These are phyloP conservation scores for Diaprepes abbreviatus DNA, from an alignment of 2,888 invertebrate species.

Conservation along the genomic window DNA sequence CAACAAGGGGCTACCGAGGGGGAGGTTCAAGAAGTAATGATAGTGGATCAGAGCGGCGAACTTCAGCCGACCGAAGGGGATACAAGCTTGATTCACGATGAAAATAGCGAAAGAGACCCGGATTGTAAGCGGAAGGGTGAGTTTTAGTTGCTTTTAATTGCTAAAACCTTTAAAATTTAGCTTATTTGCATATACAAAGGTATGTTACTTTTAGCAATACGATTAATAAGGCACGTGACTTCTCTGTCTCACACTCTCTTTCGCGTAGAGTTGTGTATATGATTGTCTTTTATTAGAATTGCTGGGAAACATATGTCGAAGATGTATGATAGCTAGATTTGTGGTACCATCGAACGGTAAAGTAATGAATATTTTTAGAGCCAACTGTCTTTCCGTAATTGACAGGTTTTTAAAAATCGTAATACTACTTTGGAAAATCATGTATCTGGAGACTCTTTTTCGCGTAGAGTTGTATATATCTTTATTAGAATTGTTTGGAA, in stretches of 20 bases:
- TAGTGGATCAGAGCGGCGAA: slow-evolving; percentile 33
- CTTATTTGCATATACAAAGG: slow-evolving; percentile 8
- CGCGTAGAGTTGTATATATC: no score
- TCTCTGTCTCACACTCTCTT: background rate
- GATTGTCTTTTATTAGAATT: background rate
- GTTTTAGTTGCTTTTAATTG: background rate
- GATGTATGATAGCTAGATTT: background rate
- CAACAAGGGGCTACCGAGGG: slow-evolving; percentile 18
- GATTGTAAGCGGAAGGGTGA: slow-evolving; percentile 44
- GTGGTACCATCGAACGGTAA: background rate
- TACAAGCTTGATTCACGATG: slow-evolving; percentile 12
- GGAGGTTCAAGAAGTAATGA: slow-evolving; percentile 43
- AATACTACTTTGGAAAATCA: no score
- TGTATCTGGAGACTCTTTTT: no score
- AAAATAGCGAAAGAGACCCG: slow-evolving; percentile 37
- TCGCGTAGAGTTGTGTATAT: no score
- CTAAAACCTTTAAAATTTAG: background rate
- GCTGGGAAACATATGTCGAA: background rate
- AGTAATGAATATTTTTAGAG: no score
- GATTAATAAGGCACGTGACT: slow-evolving; percentile 3
- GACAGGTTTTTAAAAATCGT: no score
- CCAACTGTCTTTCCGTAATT: no score
- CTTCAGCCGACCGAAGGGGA: background rate
- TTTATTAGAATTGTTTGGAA: no score
- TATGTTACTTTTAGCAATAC: slow-evolving; percentile 3